Percentiles rank a stretch among this genome's conserved stretches.
Evolutionary conservation across 2,113 vertebrate genomes (phyloP).

Genomic region (Penelope pileata): DNA sequence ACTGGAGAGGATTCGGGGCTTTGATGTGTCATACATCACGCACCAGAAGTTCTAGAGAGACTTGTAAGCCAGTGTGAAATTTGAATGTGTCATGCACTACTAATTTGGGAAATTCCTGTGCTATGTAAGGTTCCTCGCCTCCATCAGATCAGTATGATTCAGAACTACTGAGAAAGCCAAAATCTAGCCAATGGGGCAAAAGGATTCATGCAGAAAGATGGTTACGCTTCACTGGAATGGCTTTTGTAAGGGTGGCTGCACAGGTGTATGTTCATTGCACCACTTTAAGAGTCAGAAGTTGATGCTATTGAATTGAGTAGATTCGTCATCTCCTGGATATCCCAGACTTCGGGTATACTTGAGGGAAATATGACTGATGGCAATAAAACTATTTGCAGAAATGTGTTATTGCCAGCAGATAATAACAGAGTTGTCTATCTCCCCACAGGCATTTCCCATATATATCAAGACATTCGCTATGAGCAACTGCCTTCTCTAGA

Average conservation of each 20-base stretch:
- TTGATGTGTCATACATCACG: not conserved
- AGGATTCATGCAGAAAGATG: not conserved
- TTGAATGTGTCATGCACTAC: not conserved
- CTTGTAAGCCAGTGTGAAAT: not conserved
- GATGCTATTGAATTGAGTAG: not conserved
- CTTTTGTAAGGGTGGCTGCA: not conserved
- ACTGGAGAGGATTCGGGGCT: not conserved
- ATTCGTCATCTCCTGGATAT: slow-evolving; percentile 1
- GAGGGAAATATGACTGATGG: slow-evolving; percentile 29
- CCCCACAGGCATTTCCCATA: not conserved
- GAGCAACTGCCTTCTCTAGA: slow-evolving; percentile 15
- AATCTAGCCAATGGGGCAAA: not conserved
- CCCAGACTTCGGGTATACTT: not conserved
- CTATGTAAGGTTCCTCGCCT: fast-evolving
- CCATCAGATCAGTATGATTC: not conserved
- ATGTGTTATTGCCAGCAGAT: slow-evolving; percentile 27
- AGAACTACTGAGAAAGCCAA: not conserved
- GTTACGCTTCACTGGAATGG: not conserved
- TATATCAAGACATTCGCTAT: not conserved
- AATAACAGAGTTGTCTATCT: not conserved
- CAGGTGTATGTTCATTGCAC: not conserved
- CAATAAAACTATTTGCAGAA: slow-evolving; percentile 20
- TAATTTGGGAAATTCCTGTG: not conserved
- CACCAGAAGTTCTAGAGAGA: not conserved
- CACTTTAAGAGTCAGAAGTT: not conserved